phyloP scores from a whole-genome alignment of 2,888 invertebrate species.

The Synergus japonicus region DNA sequence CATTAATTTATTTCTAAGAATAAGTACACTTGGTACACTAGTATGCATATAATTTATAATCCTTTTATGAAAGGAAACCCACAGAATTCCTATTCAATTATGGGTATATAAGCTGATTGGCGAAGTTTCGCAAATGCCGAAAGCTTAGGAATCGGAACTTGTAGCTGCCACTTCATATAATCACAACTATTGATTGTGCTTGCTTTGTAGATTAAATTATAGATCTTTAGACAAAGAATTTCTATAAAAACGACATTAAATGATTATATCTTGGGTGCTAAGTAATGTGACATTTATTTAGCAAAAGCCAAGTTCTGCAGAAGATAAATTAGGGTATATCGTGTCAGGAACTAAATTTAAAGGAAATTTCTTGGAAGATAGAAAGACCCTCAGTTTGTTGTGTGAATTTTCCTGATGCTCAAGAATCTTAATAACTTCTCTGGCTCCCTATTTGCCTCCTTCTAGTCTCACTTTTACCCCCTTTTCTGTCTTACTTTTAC shows the following conservation, averaged over 20 bases:
- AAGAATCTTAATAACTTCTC: conserved; percentile 28
- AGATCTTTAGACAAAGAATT: too few species aligned
- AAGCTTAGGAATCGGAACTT: conserved; percentile 33
- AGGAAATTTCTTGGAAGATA: not conserved
- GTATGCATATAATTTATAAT: not conserved
- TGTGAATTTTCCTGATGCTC: not conserved
- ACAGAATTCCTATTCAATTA: conserved; percentile 56
- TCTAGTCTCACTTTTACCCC: not conserved
- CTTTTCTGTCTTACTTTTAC: conserved; percentile 22
- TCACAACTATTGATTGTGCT: not conserved
- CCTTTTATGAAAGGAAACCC: conserved; percentile 15
- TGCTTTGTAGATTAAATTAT: not conserved
- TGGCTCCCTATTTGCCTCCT: conserved; percentile 16
- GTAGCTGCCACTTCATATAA: conserved; percentile 9
- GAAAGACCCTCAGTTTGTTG: conserved; percentile 7
- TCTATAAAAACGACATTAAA: too few species aligned
- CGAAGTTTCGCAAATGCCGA: conserved; percentile 47
- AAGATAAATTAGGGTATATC: not conserved
- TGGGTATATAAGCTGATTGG: conserved; percentile 49
- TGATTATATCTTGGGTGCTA: too few species aligned
- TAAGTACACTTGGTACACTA: not conserved
- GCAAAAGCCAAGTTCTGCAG: not conserved
- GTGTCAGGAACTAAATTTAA: not conserved
- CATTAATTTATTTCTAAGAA: not conserved
- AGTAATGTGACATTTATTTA: not conserved